These are phyloP conservation scores for Protaetia brevitarsis DNA, from an alignment of 1,140 invertebrate species.

Conservation along the genomic window DNA sequence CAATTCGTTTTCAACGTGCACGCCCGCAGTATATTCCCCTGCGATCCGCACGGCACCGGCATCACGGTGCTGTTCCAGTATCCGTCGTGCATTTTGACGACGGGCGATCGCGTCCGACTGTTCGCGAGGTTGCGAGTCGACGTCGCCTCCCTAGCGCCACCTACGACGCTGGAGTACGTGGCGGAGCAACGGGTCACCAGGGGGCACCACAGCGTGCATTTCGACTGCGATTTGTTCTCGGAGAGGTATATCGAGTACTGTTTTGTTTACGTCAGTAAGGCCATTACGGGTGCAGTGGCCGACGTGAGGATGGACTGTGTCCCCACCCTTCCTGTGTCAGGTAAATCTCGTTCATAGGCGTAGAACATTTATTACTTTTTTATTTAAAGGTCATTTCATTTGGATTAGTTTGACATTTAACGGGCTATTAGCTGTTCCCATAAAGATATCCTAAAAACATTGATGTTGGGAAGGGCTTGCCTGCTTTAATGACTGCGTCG, in stretches of 20 bases:
- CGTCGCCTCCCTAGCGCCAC: constrained; percentile 61
- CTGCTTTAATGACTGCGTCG: no score
- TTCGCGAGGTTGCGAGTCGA: constrained; percentile 67
- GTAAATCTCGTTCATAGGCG: no score
- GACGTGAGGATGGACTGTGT: constrained; percentile 78
- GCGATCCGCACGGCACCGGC: constrained; percentile 63
- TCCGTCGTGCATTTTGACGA: constrained; percentile 71
- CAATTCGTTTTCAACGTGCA: constrained; percentile 80
- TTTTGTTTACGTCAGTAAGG: constrained; percentile 80
- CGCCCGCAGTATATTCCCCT: constrained; percentile 75
- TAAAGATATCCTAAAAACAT: no score
- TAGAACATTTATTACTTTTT: no score
- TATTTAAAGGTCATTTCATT: no score
- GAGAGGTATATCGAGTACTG: constrained; percentile 81
- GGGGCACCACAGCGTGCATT: constrained; percentile 69
- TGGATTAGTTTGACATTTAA: no score
- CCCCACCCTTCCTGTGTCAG: constrained; percentile 72
- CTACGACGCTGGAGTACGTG: constrained; percentile 62
- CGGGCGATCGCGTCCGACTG: constrained; percentile 69
- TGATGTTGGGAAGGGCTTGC: no score
- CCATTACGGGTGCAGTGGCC: constrained; percentile 74
- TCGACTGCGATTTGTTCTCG: constrained; percentile 78
- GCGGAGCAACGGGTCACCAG: constrained; percentile 60
- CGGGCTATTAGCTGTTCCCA: no score
- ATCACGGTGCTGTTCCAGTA: constrained; percentile 77